Percentiles rank a stretch among this genome's conserved stretches.
Evolutionary conservation across 2,888 invertebrate genomes (phyloP).

Genomic region (Nomada fucata): DNA sequence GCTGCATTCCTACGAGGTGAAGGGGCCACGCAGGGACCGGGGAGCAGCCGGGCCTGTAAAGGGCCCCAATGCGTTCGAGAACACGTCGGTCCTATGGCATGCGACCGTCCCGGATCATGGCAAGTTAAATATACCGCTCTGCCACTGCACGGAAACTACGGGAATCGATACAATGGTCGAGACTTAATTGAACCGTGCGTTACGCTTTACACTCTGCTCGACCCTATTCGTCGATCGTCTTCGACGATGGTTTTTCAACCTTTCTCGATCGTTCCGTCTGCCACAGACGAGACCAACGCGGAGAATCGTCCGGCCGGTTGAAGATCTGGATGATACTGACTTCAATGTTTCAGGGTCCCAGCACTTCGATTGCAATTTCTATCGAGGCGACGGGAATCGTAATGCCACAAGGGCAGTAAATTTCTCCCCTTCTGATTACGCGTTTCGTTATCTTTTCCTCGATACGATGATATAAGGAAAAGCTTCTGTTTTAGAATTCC

Average conservation of each 20-base stretch:
- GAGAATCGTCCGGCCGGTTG: background rate
- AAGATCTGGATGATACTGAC: no score
- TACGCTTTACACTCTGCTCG: background rate
- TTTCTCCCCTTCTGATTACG: no score
- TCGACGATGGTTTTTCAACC: conserved; percentile 4
- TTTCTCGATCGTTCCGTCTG: background rate
- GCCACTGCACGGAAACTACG: conserved; percentile 54
- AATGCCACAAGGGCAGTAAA: no score
- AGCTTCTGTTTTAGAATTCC: background rate
- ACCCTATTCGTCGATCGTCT: background rate
- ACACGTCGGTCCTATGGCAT: conserved; percentile 73
- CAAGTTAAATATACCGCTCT: conserved; percentile 67
- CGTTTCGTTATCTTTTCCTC: no score
- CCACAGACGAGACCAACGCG: background rate
- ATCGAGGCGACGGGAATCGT: no score
- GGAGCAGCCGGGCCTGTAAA: conserved; percentile 56
- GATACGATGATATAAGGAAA: no score
- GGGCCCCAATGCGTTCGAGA: conserved; percentile 67
- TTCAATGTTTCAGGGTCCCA: background rate
- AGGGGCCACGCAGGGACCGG: conserved; percentile 55
- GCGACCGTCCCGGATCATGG: conserved; percentile 72
- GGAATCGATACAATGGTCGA: conserved; percentile 58
- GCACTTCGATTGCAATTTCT: no score
- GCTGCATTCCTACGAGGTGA: conserved; percentile 73
- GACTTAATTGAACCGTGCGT: conserved; percentile 22